Evolutionary conservation across 2,888 invertebrate species (phyloP).

Genomic region (Coleophora deauratella): DNA sequence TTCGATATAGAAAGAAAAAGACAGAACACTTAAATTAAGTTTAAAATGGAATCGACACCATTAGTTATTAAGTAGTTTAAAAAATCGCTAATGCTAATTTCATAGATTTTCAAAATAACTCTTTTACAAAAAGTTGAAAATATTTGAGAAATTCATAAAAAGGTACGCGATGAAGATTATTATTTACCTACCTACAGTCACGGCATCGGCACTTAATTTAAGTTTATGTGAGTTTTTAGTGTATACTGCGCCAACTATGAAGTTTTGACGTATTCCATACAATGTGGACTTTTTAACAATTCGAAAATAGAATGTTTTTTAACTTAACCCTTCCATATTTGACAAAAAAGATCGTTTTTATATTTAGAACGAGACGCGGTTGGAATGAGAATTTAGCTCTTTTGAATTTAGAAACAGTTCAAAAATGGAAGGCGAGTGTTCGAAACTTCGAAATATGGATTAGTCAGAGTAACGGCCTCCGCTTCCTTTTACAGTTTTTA

Average conservation of each 20-base stretch:
- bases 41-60: too few relatives aligned
- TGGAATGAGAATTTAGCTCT: conserved; percentile 65
- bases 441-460: conserved; percentile 44
- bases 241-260: conserved; percentile 48
- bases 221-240: conserved; percentile 17
- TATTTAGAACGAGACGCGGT: conserved; percentile 66
- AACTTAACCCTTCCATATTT: conserved; percentile 74
- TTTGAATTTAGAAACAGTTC: conserved; percentile 64
- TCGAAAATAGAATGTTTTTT: conserved; percentile 73
- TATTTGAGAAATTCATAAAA: too few relatives aligned
- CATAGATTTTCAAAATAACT: too few relatives aligned
- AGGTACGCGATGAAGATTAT: too few relatives aligned
- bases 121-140: too few relatives aligned
- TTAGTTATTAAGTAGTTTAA: too few relatives aligned
- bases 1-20: too few relatives aligned
- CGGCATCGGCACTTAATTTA: too few relatives aligned
- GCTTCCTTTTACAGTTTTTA: conserved; percentile 25
- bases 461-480: conserved; percentile 36
- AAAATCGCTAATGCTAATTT: too few relatives aligned
- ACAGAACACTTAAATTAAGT: too few relatives aligned
- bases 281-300: conserved; percentile 73
- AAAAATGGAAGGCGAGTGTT: conserved; percentile 49
- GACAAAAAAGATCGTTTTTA: conserved; percentile 68
- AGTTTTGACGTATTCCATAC: conserved; percentile 73
- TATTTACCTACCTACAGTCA: background rate